phyloP scores from a whole-genome alignment of 2,888 invertebrate species.

The Lithophane semibrunnea region DNA sequence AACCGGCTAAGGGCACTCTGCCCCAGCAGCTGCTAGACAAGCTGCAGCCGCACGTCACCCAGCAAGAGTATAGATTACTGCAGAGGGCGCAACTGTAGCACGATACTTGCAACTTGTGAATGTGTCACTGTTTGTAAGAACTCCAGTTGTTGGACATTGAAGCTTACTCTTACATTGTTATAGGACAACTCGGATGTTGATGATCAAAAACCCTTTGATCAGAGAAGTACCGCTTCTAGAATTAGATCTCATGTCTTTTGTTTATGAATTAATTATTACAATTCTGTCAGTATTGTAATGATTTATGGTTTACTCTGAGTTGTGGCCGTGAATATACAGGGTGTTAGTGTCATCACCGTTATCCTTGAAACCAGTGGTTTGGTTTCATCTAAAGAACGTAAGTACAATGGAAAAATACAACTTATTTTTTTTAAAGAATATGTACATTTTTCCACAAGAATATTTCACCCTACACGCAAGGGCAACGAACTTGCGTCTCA shows the following conservation, averaged over 20 bases:
- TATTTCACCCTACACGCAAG: too few species aligned
- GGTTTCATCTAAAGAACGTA: too few species aligned
- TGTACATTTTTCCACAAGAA: too few species aligned
- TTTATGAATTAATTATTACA: slow-evolving; percentile 26
- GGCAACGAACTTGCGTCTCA: too few species aligned
- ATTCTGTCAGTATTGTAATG: not conserved
- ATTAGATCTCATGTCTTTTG: slow-evolving; percentile 23
- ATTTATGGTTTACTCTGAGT: not conserved
- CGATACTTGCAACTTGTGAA: not conserved
- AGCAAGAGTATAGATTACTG: slow-evolving; percentile 77
- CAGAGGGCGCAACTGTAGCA: slow-evolving; percentile 75
- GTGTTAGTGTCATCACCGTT: too few species aligned
- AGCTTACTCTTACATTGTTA: slow-evolving; percentile 11
- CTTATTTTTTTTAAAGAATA: too few species aligned
- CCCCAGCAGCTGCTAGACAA: slow-evolving; percentile 74
- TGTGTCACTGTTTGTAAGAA: not conserved
- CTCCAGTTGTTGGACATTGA: not conserved
- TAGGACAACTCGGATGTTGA: slow-evolving; percentile 1
- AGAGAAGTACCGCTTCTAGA: not conserved
- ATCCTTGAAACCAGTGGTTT: too few species aligned
- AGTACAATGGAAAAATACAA: too few species aligned
- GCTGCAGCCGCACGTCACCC: slow-evolving; percentile 74
- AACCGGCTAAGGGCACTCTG: slow-evolving; percentile 70
- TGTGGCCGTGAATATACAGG: not conserved
- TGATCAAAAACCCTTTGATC: slow-evolving; percentile 1